These are phyloP conservation scores for Cosmopolites sordidus DNA, from an alignment of 2,888 invertebrate genomes.

Conservation along the genomic window DNA sequence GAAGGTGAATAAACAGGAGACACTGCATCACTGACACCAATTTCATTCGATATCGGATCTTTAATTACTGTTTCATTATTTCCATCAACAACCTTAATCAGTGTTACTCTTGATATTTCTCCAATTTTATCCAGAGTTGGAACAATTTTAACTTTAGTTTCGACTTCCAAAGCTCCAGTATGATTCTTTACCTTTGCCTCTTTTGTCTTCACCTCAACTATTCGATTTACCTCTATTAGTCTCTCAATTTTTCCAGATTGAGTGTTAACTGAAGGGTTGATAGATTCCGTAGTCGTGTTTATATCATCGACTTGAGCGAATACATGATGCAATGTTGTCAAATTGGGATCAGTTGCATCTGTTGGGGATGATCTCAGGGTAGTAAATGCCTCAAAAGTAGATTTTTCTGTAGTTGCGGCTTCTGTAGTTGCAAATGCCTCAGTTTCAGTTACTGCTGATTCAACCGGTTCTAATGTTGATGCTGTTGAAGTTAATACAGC, in stretches of 20 bases:
- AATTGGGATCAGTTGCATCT: conserved; percentile 30
- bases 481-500: conserved; percentile 14
- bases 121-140: conserved; percentile 64
- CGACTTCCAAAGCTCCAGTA: conserved; percentile 35
- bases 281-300: conserved; percentile 42
- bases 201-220: conserved; percentile 65
- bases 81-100: conserved; percentile 64
- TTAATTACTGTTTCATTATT: conserved; percentile 32
- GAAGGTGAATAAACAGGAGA: conserved; percentile 17
- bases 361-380: conserved; percentile 25
- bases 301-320: conserved; percentile 46
- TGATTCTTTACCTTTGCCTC: conserved; percentile 57
- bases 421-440: conserved; percentile 2
- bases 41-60: conserved; percentile 30
- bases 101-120: conserved; percentile 64
- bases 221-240: conserved; percentile 64
- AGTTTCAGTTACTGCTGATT: background rate
- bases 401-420: conserved; percentile 21
- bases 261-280: conserved; percentile 38
- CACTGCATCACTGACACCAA: conserved; percentile 18
- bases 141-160: conserved; percentile 56
- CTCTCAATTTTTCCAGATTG: conserved; percentile 51
- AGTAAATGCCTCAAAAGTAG: background rate
- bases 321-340: conserved; percentile 50
- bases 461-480: conserved; percentile 4